These are phyloP conservation scores for Orchesellides sinensis DNA, from an alignment of 2,888 invertebrate genomes.

Conservation along the genomic window DNA sequence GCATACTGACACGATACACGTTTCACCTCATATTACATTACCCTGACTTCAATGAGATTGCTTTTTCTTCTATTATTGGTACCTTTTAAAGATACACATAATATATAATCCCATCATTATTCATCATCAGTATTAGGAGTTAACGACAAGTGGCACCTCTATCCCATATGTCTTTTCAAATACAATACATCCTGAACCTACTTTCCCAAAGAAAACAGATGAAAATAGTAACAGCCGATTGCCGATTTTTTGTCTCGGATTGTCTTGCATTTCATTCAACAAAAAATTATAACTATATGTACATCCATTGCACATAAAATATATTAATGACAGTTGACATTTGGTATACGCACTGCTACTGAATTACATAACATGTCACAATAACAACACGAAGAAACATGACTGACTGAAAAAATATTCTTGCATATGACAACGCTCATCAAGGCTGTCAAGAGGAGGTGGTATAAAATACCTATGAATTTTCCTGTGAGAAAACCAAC, in stretches of 20 bases:
- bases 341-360: conserved; percentile 6
- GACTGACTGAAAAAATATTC: conserved; percentile 12
- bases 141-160: conserved; percentile 53
- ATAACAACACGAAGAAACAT: conserved; percentile 23
- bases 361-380: conserved; percentile 54
- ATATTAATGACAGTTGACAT: conserved; percentile 24
- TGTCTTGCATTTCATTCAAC: too few species aligned
- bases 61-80: conserved; percentile 39
- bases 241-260: too few species aligned
- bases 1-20: conserved; percentile 5
- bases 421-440: neutral
- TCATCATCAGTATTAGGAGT: conserved; percentile 34
- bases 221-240: too few species aligned
- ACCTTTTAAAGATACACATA: conserved; percentile 30
- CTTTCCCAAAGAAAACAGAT: neutral
- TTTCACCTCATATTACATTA: conserved; percentile 16
- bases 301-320: neutral
- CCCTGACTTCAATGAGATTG: conserved; percentile 48
- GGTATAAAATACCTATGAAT: conserved; percentile 6
- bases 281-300: neutral
- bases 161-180: conserved; percentile 53
- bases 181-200: neutral
- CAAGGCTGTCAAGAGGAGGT: conserved; percentile 42
- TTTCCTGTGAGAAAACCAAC: conserved; percentile 18
- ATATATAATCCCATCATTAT: conserved; percentile 62